Evolutionary conservation across 2,797 vertebrate species (phyloP).

Genomic region (Molossus alvarezi): DNA sequence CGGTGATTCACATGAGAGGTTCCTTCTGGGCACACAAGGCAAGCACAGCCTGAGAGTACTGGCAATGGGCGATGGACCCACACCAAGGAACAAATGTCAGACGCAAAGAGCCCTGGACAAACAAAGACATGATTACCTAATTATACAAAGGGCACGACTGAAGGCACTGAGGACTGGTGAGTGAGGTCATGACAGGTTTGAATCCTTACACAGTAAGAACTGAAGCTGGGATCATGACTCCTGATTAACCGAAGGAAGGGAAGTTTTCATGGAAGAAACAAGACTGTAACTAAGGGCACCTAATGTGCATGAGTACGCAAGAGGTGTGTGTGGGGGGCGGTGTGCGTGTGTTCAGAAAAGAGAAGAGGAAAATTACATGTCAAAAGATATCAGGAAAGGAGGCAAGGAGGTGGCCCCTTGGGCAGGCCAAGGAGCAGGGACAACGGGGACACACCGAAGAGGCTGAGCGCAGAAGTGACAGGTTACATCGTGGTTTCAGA

Average conservation of each 20-base stretch:
- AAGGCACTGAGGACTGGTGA: background rate
- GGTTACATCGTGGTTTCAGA: background rate
- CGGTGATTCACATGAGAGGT: background rate
- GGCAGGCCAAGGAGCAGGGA: background rate
- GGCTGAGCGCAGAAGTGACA: background rate
- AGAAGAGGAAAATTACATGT: background rate
- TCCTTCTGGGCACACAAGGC: background rate
- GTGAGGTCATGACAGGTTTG: background rate
- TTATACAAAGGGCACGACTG: background rate
- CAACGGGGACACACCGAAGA: background rate
- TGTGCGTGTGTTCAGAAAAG: background rate
- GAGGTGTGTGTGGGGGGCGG: background rate
- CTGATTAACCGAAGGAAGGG: conserved; percentile 6
- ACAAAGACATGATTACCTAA: background rate
- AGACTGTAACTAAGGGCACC: background rate
- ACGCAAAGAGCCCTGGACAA: background rate
- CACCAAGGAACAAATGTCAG: background rate
- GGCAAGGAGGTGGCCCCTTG: background rate
- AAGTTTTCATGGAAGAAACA: background rate
- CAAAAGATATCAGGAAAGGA: background rate
- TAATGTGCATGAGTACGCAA: background rate
- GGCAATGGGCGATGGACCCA: background rate
- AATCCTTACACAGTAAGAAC: background rate
- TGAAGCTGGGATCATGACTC: background rate
- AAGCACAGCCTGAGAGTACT: background rate